Conservation (phyloP, 1,140 invertebrate genomes). For the Anadara kagoshimensis region DNA sequence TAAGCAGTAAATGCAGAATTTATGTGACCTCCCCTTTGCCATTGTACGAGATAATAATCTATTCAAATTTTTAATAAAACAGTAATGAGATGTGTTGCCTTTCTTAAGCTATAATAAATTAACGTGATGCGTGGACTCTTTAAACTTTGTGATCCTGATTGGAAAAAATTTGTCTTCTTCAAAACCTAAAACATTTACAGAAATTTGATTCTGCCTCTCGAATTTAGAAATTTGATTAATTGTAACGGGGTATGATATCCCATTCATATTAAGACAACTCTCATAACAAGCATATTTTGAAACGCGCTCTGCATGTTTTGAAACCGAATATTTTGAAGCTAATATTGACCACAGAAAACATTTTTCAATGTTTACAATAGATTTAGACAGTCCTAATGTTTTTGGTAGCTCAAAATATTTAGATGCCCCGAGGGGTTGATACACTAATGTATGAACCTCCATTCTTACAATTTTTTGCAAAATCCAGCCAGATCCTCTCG, state of each 20-base stretch:
- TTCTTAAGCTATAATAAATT: slow-evolving; percentile 35
- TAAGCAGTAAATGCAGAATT: slow-evolving; percentile 21
- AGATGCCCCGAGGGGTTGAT: neutral
- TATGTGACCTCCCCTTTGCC: neutral
- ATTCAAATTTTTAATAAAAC: slow-evolving; percentile 8
- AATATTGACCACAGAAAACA: slow-evolving; percentile 58
- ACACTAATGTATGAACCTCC: neutral
- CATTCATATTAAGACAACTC: neutral
- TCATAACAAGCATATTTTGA: neutral
- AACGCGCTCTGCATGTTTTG: slow-evolving; percentile 29
- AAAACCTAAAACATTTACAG: slow-evolving; percentile 36
- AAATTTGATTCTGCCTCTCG: slow-evolving; percentile 34
- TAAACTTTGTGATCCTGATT: slow-evolving; percentile 27
- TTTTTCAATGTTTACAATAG: slow-evolving; percentile 38
- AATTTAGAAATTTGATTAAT: slow-evolving; percentile 20
- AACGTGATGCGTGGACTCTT: neutral
- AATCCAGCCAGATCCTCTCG: no score
- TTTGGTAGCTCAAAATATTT: neutral
- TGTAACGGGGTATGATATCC: slow-evolving; percentile 15
- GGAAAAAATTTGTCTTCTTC: slow-evolving; percentile 33
- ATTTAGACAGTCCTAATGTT: slow-evolving; percentile 19
- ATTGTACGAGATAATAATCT: slow-evolving; percentile 1
- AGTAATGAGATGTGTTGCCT: slow-evolving; percentile 17
- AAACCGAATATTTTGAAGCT: slow-evolving; percentile 71
- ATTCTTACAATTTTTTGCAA: neutral